Evolutionary conservation across 1,140 invertebrate genomes (phyloP).

Genomic region (Tenebrio molitor): DNA sequence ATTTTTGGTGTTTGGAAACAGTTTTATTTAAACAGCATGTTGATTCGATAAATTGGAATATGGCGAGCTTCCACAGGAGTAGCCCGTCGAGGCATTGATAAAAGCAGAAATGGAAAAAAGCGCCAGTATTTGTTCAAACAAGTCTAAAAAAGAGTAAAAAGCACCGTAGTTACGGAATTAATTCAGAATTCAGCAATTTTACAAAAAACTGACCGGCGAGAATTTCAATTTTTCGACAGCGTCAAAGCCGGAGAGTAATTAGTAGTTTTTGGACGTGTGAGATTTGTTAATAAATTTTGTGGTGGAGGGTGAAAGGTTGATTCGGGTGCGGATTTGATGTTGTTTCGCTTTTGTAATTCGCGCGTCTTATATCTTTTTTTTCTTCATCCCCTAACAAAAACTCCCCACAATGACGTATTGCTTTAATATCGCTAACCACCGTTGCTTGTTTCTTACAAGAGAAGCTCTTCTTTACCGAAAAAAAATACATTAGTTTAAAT

Average conservation of each 20-base stretch:
- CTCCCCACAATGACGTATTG: conserved; percentile 35
- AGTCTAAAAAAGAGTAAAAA: too few species aligned
- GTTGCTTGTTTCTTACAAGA: conserved; percentile 40
- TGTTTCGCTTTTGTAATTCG: conserved; percentile 19
- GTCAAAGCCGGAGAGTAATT: conserved; percentile 14
- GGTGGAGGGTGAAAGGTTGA: conserved; percentile 2
- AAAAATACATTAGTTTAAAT: conserved; percentile 41
- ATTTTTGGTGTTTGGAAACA: not conserved
- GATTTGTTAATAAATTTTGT: conserved; percentile 31
- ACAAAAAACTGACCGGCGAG: not conserved
- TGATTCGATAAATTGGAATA: not conserved
- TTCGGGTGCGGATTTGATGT: conserved; percentile 18
- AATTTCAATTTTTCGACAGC: conserved; percentile 1
- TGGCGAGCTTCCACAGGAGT: not conserved
- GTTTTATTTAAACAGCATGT: not conserved
- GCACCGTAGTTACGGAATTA: too few species aligned
- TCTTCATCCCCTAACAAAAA: conserved; percentile 5
- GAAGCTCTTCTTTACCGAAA: conserved; percentile 38
- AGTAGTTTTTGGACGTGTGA: conserved; percentile 6
- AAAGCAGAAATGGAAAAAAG: not conserved
- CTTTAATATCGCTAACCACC: conserved; percentile 38
- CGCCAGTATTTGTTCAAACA: too few species aligned
- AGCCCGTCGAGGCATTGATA: not conserved
- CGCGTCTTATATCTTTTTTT: conserved; percentile 24
- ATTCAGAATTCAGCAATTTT: not conserved